phyloP scores from a whole-genome alignment of 2,888 invertebrate genomes.

The Ischnus inquisitorius region DNA sequence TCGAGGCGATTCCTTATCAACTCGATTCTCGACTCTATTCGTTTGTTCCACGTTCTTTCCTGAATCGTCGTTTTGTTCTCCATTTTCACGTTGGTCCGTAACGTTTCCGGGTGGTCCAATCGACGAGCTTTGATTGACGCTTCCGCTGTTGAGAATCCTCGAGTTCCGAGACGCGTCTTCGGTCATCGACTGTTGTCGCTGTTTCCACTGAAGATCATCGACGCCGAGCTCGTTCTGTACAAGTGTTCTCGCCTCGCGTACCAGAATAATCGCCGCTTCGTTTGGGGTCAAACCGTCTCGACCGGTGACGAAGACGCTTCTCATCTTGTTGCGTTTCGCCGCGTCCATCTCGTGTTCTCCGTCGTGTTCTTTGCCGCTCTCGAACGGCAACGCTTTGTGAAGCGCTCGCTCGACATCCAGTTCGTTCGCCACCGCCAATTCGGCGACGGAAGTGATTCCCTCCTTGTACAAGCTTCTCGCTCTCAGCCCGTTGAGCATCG shows the following conservation, averaged over 20 bases:
- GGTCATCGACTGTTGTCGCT: slow-evolving; percentile 72
- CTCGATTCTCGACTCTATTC: background rate
- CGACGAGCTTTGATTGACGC: slow-evolving; percentile 3
- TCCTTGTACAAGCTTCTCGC: slow-evolving; percentile 94
- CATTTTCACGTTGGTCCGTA: background rate
- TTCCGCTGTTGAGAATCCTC: background rate
- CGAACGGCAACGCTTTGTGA: slow-evolving; percentile 93
- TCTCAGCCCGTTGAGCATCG: slow-evolving; percentile 93
- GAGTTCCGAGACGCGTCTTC: slow-evolving; percentile 60
- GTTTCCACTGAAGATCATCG: slow-evolving; percentile 90
- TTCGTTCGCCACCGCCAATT: slow-evolving; percentile 91
- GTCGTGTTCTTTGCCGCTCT: slow-evolving; percentile 91
- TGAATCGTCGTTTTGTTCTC: background rate
- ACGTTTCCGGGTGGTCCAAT: background rate
- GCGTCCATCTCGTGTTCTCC: slow-evolving; percentile 90
- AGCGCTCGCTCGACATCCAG: slow-evolving; percentile 92
- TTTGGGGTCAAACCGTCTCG: slow-evolving; percentile 92
- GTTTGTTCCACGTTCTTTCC: background rate
- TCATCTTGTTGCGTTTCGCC: slow-evolving; percentile 89
- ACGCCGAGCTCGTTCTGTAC: slow-evolving; percentile 91
- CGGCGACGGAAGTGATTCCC: slow-evolving; percentile 92
- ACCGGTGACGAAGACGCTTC: slow-evolving; percentile 93
- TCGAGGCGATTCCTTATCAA: too few relatives aligned
- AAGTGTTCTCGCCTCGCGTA: slow-evolving; percentile 91
- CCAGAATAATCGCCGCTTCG: slow-evolving; percentile 93